Conservation (phyloP, 2,888 invertebrate genomes). For the Leptinotarsa rubiginosa region DNA sequence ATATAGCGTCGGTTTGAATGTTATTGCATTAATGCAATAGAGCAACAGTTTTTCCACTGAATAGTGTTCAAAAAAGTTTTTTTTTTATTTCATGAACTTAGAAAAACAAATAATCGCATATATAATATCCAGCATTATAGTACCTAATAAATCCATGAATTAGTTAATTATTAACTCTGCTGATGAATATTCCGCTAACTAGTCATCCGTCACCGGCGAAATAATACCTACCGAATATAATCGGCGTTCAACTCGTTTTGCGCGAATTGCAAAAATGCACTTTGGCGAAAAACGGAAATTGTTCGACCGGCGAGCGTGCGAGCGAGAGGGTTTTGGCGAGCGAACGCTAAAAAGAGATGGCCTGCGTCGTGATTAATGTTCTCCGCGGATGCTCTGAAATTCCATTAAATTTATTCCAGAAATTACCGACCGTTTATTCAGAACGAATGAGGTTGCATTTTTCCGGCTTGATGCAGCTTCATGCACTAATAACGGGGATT, state of each 20-base stretch:
- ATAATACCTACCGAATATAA: slow-evolving; percentile 16
- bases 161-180: not conserved
- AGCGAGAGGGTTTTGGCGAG: not conserved
- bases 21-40: too few relatives aligned
- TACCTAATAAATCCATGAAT: not conserved
- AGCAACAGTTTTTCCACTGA: too few relatives aligned
- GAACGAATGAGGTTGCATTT: slow-evolving; percentile 15
- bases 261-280: slow-evolving; percentile 15
- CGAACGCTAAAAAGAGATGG: not conserved
- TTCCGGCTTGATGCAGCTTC: slow-evolving; percentile 9
- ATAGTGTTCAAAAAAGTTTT: too few relatives aligned
- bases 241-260: slow-evolving; percentile 2
- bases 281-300: slow-evolving; percentile 18
- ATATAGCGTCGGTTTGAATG: too few relatives aligned
- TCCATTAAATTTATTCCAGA: slow-evolving; percentile 18
- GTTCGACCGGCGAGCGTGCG: not conserved
- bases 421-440: slow-evolving; percentile 20
- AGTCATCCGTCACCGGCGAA: slow-evolving; percentile 7
- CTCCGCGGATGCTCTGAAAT: slow-evolving; percentile 18
- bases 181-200: not conserved
- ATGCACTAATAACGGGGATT: slow-evolving; percentile 10
- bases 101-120: not conserved
- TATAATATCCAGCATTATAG: not conserved
- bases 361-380: slow-evolving; percentile 11
- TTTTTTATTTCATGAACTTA: too few relatives aligned